Evolutionary conservation across 2,113 vertebrate species (phyloP).

Genomic region (Chinchilla lanigera): DNA sequence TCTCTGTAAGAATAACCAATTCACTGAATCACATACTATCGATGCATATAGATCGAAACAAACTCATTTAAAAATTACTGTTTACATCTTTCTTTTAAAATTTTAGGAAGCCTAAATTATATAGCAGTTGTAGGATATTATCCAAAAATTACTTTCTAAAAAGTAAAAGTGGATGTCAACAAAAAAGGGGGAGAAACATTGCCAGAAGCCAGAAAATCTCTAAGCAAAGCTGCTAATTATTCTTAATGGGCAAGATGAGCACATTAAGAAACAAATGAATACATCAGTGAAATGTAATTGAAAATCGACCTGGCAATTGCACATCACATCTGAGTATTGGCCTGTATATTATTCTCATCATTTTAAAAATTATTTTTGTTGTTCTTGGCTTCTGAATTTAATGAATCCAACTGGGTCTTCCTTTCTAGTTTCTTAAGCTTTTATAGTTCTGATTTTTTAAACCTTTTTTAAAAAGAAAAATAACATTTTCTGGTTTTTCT

Average conservation of each 20-base stretch:
- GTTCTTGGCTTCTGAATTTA: slow-evolving; percentile 82
- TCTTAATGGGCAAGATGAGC: slow-evolving; percentile 91
- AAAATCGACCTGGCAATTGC: slow-evolving; percentile 88
- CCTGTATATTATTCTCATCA: slow-evolving; percentile 86
- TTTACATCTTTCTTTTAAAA: slow-evolving; percentile 86
- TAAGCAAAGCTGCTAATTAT: slow-evolving; percentile 91
- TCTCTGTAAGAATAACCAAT: slow-evolving; percentile 79
- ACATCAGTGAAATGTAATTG: slow-evolving; percentile 90
- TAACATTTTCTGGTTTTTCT: slow-evolving; percentile 63
- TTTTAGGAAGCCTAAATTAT: slow-evolving; percentile 87
- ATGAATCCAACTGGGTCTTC: slow-evolving; percentile 78
- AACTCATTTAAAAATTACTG: slow-evolving; percentile 87
- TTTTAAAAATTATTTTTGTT: slow-evolving; percentile 85
- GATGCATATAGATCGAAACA: slow-evolving; percentile 84
- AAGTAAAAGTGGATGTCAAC: slow-evolving; percentile 88
- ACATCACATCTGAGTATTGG: slow-evolving; percentile 87
- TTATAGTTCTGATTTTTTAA: slow-evolving; percentile 73
- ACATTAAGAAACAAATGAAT: slow-evolving; percentile 92
- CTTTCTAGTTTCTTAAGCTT: slow-evolving; percentile 80
- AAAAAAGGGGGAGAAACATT: slow-evolving; percentile 75
- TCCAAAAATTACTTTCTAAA: slow-evolving; percentile 88
- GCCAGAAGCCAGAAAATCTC: slow-evolving; percentile 89
- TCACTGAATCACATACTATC: slow-evolving; percentile 79
- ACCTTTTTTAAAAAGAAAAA: slow-evolving; percentile 59
- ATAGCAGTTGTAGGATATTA: slow-evolving; percentile 85